A percentile compares a stretch with the other conserved stretches of the same genome.
Conservation (phyloP, 2,888 invertebrate species). For the Hyles lineata region DNA sequence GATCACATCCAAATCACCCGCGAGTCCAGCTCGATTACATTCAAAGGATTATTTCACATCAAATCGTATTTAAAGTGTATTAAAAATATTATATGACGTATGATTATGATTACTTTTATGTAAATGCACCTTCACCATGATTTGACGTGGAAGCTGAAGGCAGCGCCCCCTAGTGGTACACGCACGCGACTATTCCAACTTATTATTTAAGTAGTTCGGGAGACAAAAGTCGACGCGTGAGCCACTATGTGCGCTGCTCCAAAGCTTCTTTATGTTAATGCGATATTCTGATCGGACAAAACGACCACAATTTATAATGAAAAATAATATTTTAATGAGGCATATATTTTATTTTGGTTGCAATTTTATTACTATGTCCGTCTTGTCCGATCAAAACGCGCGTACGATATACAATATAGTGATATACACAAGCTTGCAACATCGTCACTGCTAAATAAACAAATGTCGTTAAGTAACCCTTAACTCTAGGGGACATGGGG, state of each 20-base stretch:
- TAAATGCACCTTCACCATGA: slow-evolving; percentile 79
- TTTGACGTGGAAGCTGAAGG: slow-evolving; percentile 36
- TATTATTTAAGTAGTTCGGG: background rate
- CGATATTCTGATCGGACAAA: slow-evolving; percentile 9
- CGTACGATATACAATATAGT: slow-evolving; percentile 39
- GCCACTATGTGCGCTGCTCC: background rate
- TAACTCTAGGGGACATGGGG: slow-evolving; percentile 37
- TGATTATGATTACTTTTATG: slow-evolving; percentile 36
- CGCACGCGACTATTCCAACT: background rate
- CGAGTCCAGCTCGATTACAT: background rate
- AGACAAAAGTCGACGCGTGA: background rate
- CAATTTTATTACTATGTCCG: background rate
- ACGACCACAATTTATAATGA: background rate
- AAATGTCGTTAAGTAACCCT: slow-evolving; percentile 39
- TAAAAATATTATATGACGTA: slow-evolving; percentile 23
- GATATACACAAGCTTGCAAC: slow-evolving; percentile 42
- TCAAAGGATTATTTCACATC: slow-evolving; percentile 9
- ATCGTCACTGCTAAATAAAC: slow-evolving; percentile 39
- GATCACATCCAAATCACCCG: background rate
- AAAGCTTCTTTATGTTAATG: slow-evolving; percentile 6
- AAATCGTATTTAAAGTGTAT: slow-evolving; percentile 14
- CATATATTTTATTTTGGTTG: background rate
- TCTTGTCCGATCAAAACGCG: slow-evolving; percentile 14
- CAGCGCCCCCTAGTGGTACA: slow-evolving; percentile 24
- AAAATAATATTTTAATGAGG: background rate